Conservation (phyloP, 2,888 invertebrate species). For the Pherbina coryleti region DNA sequence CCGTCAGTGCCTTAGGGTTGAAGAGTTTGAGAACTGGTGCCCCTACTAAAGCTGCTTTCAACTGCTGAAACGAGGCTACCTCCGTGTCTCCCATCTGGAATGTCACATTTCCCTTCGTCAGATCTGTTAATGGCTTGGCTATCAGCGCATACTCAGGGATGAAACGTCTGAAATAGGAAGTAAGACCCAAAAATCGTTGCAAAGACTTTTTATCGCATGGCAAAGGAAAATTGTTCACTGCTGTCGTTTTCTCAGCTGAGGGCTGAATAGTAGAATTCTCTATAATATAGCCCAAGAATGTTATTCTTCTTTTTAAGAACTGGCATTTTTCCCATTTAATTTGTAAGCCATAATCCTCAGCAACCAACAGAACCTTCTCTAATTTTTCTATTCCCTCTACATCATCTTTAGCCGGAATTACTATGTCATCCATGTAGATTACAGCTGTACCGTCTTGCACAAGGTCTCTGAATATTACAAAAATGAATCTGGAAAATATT, state of each 20-base stretch:
- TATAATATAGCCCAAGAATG: slow-evolving; percentile 45
- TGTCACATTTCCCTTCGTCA: slow-evolving; percentile 45
- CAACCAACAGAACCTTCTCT: neutral
- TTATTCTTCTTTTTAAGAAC: slow-evolving; percentile 39
- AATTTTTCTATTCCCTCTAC: slow-evolving; percentile 36
- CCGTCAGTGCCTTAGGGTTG: slow-evolving; percentile 7
- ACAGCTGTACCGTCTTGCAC: slow-evolving; percentile 33
- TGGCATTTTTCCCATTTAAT: slow-evolving; percentile 47
- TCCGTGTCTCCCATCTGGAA: slow-evolving; percentile 51
- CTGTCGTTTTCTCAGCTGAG: slow-evolving; percentile 21
- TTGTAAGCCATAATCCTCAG: slow-evolving; percentile 10
- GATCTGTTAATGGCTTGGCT: slow-evolving; percentile 48
- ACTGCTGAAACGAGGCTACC: slow-evolving; percentile 1
- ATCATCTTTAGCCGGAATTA: slow-evolving; percentile 42
- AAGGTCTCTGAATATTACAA: slow-evolving; percentile 40
- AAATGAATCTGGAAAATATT: slow-evolving; percentile 44
- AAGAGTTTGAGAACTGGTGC: slow-evolving; percentile 29
- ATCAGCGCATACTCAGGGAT: slow-evolving; percentile 48
- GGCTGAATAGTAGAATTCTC: slow-evolving; percentile 33
- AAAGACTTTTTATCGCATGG: slow-evolving; percentile 37
- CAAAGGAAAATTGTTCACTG: slow-evolving; percentile 42
- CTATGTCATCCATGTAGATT: slow-evolving; percentile 47
- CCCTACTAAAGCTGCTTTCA: slow-evolving; percentile 6
- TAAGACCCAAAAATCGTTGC: slow-evolving; percentile 45
- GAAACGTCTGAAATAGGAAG: slow-evolving; percentile 45